Base-by-base conservation (phyloP, 2,888 invertebrate species). In the Pyralis farinalis region DNA sequence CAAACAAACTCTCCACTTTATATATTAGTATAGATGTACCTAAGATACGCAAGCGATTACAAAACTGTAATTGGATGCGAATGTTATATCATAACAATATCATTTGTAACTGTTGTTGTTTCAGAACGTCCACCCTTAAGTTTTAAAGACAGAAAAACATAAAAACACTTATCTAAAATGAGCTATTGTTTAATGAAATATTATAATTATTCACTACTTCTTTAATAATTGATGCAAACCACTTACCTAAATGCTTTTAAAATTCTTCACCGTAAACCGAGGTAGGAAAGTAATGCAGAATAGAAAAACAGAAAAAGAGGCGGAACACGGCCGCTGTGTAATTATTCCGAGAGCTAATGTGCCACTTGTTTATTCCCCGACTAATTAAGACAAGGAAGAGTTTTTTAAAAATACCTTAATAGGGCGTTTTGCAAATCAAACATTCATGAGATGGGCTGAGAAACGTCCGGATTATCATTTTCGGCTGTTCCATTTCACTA, bases 281-380 rank as follows among this genome's bases (percentile, higher is more conserved):
- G 55, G 58, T 60, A 51, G 65, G 63, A 64, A 61, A 70, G 69
- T 65, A 71, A 73, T 60, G 65, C 58, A 55, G 44, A 60, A 63
- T 55, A 52, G 62, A 69, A 69, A 63, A 70, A 62, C 53, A 63
- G 53, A 58, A 58, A 69, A 68, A 63, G 55, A 62, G 59, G 65
- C 71, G 63, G 45, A 62, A 54, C 59, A 64, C 62, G 65, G 70
- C 79, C 69, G 61, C 66, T 55, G 68, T 69, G 83, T 81, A 88
- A 87, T 88, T 87, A 87, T 86, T 77, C 72, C 70, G 75, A 82
- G 71, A 81, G 87, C 82, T 83, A 87, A 87, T 85, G 81, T 80
- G 80, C 81, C 82, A 71, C 77, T 83, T 85, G 86, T 83, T 87
- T 86, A 85, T 85, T 79, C 85, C 80, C 75, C 67, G 78, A 79